Conservation (phyloP, 1,140 invertebrate species). For the Aphelenchoides fujianensis region DNA sequence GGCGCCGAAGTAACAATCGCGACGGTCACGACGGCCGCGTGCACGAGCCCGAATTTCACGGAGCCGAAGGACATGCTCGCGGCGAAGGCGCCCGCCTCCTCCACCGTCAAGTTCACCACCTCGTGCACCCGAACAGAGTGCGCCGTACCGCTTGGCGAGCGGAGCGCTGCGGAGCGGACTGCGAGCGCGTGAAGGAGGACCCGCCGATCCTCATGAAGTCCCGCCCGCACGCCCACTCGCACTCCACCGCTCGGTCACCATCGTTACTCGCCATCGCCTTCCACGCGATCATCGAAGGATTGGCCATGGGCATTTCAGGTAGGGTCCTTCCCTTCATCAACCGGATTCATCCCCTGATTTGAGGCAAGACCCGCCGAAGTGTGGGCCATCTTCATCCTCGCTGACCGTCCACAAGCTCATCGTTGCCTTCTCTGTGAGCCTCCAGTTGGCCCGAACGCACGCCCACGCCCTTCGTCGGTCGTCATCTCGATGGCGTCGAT, state of each 20-base stretch:
- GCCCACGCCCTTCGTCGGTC: constrained; percentile 50
- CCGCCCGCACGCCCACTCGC: constrained; percentile 66
- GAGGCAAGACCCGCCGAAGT: constrained; percentile 67
- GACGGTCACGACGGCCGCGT: too few species aligned
- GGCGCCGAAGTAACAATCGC: too few species aligned
- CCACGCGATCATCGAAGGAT: constrained; percentile 84
- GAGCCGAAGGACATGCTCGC: too few species aligned
- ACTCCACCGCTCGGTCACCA: constrained; percentile 70
- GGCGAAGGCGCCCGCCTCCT: neutral
- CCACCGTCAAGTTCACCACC: neutral
- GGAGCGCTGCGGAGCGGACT: constrained; percentile 53
- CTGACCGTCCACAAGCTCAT: constrained; percentile 83
- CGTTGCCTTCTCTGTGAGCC: constrained; percentile 69
- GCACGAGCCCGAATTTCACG: too few species aligned
- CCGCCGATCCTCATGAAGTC: constrained; percentile 57
- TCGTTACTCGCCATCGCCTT: constrained; percentile 81
- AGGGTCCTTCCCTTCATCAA: constrained; percentile 25
- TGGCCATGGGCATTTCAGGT: constrained; percentile 76
- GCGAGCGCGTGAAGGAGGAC: constrained; percentile 52
- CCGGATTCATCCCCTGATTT: too few species aligned
- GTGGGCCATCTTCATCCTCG: constrained; percentile 77
- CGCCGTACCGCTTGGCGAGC: constrained; percentile 65
- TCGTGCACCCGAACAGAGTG: neutral
- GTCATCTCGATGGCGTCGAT: constrained; percentile 47
- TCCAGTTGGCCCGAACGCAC: constrained; percentile 62